Evolutionary conservation across 1,140 invertebrate genomes (phyloP), one percentile per base, ranked within the genome.

Genomic region (Orchestia grillus): DNA sequence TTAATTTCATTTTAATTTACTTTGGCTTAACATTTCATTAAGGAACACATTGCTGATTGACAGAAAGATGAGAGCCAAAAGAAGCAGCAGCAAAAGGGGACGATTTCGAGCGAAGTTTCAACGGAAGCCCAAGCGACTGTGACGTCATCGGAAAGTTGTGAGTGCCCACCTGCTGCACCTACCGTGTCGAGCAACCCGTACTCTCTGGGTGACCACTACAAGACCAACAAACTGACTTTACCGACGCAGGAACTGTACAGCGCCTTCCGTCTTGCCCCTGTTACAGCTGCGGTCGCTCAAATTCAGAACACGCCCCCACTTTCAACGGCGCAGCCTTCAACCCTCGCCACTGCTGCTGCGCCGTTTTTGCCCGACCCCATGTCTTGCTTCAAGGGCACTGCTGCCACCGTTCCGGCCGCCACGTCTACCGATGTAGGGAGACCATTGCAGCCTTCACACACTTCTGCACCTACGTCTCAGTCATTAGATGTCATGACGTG

Each of bases 1-100:
- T n/a, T 77, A 77, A 15, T 23, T 77, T 15, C 36, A 3, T 28
- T 77, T 23, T 53, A 3, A 3, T 77, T 3, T 77, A 77, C 62
- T 77, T 77, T 23, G 11, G 62, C 1, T 77, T 28, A 15, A 77
- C 1, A 19, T 19, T 77, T 77, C 28, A 77, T 36, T 77, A 36
- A 77, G 11, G 1, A 77, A 77, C 62, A 77, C 6, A 53, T 77
- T 28, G 11, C 62, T 3, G 3, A 77, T 77, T 77, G 28, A 77
- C 62, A 77, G 88, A 90, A 94, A 44, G 41, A 40, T 8, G 92
- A 45, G 4, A 47, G 4, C 43, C 92, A 94, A 47, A 94, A 94
- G 44, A 94, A 94, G 44, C 92, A 94, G 92, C 92, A 94, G 92
- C 92, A 94, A 47, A 94, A 47, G 92, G 44, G 92, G 92, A 94